These are phyloP conservation scores for Notechis scutatus DNA, from an alignment of 2,113 vertebrate species.

Conservation along the genomic window DNA sequence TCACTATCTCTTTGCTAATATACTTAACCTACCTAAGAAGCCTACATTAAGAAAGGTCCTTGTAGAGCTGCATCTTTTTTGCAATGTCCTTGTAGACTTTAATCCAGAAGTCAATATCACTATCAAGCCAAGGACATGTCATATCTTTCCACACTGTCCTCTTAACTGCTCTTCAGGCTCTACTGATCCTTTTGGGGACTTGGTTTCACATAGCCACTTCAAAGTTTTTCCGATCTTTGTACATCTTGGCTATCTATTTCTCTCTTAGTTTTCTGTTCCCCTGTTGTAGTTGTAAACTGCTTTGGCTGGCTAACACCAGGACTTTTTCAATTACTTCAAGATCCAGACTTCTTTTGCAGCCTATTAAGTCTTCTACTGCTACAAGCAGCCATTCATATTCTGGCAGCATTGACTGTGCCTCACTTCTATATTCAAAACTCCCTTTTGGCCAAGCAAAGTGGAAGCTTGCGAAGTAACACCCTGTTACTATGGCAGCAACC, in stretches of 20 bases:
- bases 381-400: neutral
- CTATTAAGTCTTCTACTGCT: neutral
- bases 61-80: neutral
- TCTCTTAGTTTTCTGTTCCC: neutral
- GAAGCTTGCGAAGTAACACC: slow-evolving; percentile 13
- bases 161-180: neutral
- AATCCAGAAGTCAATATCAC: neutral
- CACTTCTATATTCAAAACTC: slow-evolving; percentile 9
- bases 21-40: neutral
- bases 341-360: neutral
- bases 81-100: neutral
- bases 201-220: neutral
- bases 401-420: neutral
- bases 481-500: slow-evolving; percentile 15
- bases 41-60: neutral
- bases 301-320: neutral
- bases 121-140: neutral
- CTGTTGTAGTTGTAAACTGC: neutral
- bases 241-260: neutral
- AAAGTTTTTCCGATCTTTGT: neutral
- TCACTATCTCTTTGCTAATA: neutral
- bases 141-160: neutral
- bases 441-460: neutral
- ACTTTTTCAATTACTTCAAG: neutral
- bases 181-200: neutral